Evolutionary conservation across 2,888 invertebrate species (phyloP), one percentile per base, ranked within the genome.

Genomic region (Pandemis corylana): DNA sequence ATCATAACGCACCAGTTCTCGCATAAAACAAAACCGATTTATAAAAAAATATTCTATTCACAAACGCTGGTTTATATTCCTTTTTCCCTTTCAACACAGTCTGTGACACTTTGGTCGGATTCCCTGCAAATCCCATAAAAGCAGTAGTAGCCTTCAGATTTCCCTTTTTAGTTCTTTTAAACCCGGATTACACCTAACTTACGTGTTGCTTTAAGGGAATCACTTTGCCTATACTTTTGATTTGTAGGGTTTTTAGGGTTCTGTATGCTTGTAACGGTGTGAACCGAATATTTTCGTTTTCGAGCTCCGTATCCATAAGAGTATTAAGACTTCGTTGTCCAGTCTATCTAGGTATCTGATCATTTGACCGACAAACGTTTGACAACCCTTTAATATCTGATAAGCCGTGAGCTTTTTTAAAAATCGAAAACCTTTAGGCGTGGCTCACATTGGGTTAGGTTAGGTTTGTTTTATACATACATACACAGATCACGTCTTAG

Each of bases 151-250:
- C 42, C 74, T 68, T 53, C 62, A 42, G 69, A 53, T 70, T 74
- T 74, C 59, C 69, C 73, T 74, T 74, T 74, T 41, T 68, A 66
- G 69, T 74, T 66, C 65, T 61, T 51, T 66, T 70, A 70, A 74
- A 69, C 74, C 68, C 44, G 61, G 74, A 74, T 74, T 74, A 74
- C 74, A 66, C 49, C 65, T 42, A 69, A 44, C 69, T 28, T 70
- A 70, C 61, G 49, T 66, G 74, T 74, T 51, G 51, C 64, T 69
- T 20, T 51, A 41, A 63, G n/a, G 28, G 65, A 59, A 64, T 64
- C 49, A 64, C 65, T 51, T 69, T 15, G 20, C 42, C 36, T 63
- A 42, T 59, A 65, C 42, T 36, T 64, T 15, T 41, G 73, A 41
- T 41, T 36, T 36, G 28, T 36, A 36, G 46, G 13, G 36, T 51